Evolutionary conservation across 2,113 vertebrate genomes (phyloP), one percentile per base, ranked within the genome.

Genomic region (Nothocercus nigrocapillus): DNA sequence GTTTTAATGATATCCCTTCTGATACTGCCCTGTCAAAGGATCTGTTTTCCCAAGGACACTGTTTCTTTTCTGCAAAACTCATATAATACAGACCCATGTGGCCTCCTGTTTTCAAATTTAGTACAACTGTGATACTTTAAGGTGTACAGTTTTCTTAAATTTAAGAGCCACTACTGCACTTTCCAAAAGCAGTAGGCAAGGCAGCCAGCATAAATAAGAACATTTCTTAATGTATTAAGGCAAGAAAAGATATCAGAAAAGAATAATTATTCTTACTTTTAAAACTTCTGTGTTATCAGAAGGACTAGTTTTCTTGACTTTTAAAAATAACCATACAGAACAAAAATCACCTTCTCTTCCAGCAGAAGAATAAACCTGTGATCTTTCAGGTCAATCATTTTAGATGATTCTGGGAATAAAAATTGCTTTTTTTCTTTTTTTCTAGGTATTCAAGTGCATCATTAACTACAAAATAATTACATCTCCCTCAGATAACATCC

Each of bases 371-470:
- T 64, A 90, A 78, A 61, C 4, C 16, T 61, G 2, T 56, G 34
- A 40, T 75, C 88, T 61, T 90, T 89, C 62, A 69, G 62, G 73
- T 84, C 88, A 86, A 56, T 76, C 32, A 38, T 74, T 79, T 73
- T 62, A 73, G 86, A 63, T 68, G 54, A 63, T 49, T 42, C 40
- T 45, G 30, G 25, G 42, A 28, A 66, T 11, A 88, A 68, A 93
- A 94, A 94, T 59, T 59, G 44, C 6, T 54, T n/a, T n/a, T n/a
- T n/a, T 91, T 89, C 89, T 83, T 58, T 89, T 91, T 86, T 53
- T 10, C 28, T 58, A 88, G 62, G 45, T 90, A 19, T 77, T 32
- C 34, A 88, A 75, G 77, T 58, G 62, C n/a, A 53, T 18, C 36
- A 10, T 88, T 73, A 85, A 34, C 56, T 86, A 45, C 47, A 86